Evolutionary conservation across 2,888 invertebrate species (phyloP).

Genomic region (Saturnia pavonia): DNA sequence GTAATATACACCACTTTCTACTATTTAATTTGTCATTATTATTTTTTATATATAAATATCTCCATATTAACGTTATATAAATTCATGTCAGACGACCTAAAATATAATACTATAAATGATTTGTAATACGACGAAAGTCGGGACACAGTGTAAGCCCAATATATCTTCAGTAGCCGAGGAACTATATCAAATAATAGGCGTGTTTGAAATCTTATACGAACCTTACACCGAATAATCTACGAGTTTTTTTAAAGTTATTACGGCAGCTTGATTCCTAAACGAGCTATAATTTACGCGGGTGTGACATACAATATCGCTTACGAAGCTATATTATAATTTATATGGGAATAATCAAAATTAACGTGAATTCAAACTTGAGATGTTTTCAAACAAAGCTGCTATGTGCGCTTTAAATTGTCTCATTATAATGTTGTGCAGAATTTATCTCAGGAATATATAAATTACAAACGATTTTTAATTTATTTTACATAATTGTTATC

Average conservation of each 20-base stretch:
- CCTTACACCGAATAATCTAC: slow-evolving; percentile 53
- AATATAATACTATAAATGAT: slow-evolving; percentile 61
- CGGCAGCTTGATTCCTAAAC: slow-evolving; percentile 63
- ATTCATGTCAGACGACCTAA: slow-evolving; percentile 75
- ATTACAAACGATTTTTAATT: slow-evolving; percentile 26
- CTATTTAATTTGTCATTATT: slow-evolving; percentile 78
- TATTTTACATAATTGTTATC: background rate
- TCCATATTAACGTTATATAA: slow-evolving; percentile 66
- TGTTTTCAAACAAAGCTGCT: slow-evolving; percentile 57
- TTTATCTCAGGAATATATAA: slow-evolving; percentile 23
- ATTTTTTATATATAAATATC: slow-evolving; percentile 65
- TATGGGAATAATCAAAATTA: slow-evolving; percentile 22
- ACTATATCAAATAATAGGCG: slow-evolving; percentile 15
- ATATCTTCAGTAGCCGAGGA: slow-evolving; percentile 15
- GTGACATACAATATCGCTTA: slow-evolving; percentile 62
- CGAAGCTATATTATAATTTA: slow-evolving; percentile 48
- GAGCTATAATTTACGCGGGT: slow-evolving; percentile 67
- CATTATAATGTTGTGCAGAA: slow-evolving; percentile 30
- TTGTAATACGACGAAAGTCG: slow-evolving; percentile 44
- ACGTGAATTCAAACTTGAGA: slow-evolving; percentile 48
- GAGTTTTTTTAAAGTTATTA: slow-evolving; percentile 45
- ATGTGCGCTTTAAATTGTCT: slow-evolving; percentile 51
- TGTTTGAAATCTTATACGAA: slow-evolving; percentile 33
- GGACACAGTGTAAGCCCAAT: slow-evolving; percentile 25
- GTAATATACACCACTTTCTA: slow-evolving; percentile 65